phyloP scores from a whole-genome alignment of 2,797 vertebrate species.

The Myotis daubentonii region DNA sequence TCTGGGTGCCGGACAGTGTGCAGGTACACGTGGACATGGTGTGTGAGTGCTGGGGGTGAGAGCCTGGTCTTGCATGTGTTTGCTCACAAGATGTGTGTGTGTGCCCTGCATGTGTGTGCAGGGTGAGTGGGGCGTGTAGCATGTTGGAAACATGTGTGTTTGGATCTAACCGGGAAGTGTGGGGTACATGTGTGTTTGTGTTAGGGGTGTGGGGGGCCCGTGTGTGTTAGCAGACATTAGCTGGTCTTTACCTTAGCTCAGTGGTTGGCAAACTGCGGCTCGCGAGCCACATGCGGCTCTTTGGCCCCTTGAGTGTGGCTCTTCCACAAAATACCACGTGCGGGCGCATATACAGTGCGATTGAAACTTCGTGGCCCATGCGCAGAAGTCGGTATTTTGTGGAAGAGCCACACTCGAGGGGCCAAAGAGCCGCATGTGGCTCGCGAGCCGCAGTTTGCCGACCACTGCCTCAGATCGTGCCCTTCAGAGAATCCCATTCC shows the following conservation, averaged over 20 bases:
- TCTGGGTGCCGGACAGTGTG: accelerated
- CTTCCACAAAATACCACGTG: too few relatives aligned
- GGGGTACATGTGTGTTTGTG: accelerated
- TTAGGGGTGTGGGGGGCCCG: accelerated
- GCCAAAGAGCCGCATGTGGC: too few relatives aligned
- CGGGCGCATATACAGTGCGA: too few relatives aligned
- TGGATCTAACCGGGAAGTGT: background rate
- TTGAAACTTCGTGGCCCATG: too few relatives aligned
- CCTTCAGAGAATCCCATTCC: accelerated
- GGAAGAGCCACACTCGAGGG: too few relatives aligned
- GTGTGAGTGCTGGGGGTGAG: accelerated
- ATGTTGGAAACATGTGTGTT: accelerated
- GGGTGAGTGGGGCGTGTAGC: accelerated
- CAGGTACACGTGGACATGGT: accelerated
- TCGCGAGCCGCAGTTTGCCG: too few relatives aligned
- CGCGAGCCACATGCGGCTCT: too few relatives aligned
- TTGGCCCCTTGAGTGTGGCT: too few relatives aligned
- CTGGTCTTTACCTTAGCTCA: accelerated
- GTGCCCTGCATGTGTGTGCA: background rate
- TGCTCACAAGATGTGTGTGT: accelerated
- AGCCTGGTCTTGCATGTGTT: background rate
- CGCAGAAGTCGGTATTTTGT: too few relatives aligned
- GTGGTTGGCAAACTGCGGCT: too few relatives aligned
- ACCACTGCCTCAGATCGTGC: accelerated
- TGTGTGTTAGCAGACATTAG: background rate